Evolutionary conservation across 2,888 invertebrate species (phyloP), one percentile per base, ranked within the genome.

Genomic region (Aethes cnicana): DNA sequence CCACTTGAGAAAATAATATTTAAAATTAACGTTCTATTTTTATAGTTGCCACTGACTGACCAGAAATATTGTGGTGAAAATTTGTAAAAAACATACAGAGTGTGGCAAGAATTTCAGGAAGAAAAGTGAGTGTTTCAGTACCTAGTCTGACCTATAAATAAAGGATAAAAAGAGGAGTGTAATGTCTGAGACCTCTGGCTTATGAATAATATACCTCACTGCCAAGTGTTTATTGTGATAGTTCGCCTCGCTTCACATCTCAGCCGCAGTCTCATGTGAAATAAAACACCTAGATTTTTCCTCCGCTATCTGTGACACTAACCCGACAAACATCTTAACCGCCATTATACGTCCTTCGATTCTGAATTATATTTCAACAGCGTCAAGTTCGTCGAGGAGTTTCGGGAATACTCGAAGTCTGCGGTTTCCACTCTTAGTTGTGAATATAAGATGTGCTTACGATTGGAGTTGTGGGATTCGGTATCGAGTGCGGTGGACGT

Each of bases 261-360:
- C 73, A 76, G 75, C 78, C 79, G 65, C 76, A 74, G 72, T 78
- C 79, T 83, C 81, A 74, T 80, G 80, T 76, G 80, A 78, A 83
- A 86, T 87, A 84, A 85, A 85, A 81, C 78, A 84, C 83, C 84
- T 84, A 84, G 81, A 86, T 85, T 85, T 84, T 84, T 81, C 81
- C 77, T 77, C 81, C 77, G 46, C 79, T 63, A 70, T 80, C 76
- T 76, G 59, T 56, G 46, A 55, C 62, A 60, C 47, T 46, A 42
- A 46, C 46, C 43, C 37, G 44, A 42, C 55, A 72, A 83, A 80
- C 61, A 72, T 66, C 76, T 55, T 64, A 84, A 72, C 64, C 56
- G 59, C 64, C 58, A 35, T 47, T 41, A 55, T 57, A 58, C 47
- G 57, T 50, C 58, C 59, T 39, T 47, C 63, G 43, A 83, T 79